phyloP scores from a whole-genome alignment of 2,797 vertebrate genomes.

The Florisuga fusca region DNA sequence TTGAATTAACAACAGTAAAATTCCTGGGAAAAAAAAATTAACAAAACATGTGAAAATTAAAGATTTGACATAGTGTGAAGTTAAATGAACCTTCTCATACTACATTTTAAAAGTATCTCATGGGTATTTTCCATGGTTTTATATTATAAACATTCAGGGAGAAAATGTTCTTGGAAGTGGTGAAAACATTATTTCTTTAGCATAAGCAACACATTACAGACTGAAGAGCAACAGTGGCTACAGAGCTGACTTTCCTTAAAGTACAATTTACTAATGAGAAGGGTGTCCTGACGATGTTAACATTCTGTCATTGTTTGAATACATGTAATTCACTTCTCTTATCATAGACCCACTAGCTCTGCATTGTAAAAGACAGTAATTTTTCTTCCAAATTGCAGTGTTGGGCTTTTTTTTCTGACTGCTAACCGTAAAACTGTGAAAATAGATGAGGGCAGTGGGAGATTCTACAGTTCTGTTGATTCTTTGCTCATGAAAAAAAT shows the following conservation, averaged over 20 bases:
- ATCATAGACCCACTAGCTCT: not conserved
- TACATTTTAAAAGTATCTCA: not conserved
- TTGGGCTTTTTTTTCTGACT: not conserved
- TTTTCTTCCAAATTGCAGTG: slow-evolving; percentile 21
- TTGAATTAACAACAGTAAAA: slow-evolving; percentile 96
- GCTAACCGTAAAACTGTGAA: slow-evolving; percentile 10
- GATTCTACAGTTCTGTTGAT: not conserved
- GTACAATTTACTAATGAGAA: slow-evolving; percentile 17
- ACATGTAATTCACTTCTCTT: slow-evolving; percentile 7
- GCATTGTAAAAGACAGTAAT: not conserved
- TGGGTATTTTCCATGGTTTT: not conserved
- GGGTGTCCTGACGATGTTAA: slow-evolving; percentile 10
- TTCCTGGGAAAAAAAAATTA: slow-evolving; percentile 83
- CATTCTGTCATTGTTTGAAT: slow-evolving; percentile 28
- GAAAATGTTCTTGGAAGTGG: not conserved
- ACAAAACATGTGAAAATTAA: not conserved
- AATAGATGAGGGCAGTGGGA: slow-evolving; percentile 10
- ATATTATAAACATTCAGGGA: not conserved
- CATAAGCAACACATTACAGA: not conserved
- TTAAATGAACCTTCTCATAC: not conserved
- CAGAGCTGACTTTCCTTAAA: not conserved
- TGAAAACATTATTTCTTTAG: not conserved
- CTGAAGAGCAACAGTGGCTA: not conserved
- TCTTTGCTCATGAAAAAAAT: not conserved
- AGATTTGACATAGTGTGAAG: not conserved